Evolutionary conservation across 2,888 invertebrate species (phyloP).

Genomic region (Lottia gigantea): DNA sequence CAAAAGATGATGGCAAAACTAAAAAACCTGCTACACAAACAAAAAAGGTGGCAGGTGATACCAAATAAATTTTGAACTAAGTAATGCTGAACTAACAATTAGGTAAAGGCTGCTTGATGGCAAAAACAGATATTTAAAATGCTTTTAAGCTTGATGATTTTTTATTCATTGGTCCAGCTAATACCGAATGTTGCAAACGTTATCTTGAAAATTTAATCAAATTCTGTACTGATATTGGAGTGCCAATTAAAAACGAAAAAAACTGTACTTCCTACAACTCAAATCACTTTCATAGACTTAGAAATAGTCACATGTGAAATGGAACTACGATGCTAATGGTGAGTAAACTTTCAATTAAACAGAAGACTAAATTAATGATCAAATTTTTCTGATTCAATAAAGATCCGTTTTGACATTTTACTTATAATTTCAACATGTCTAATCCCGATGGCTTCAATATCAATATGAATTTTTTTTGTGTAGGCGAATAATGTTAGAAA

Average conservation of each 20-base stretch:
- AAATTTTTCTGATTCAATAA: too few species aligned
- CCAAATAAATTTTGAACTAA: background rate
- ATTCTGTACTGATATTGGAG: slow-evolving; percentile 18
- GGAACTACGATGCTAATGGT: background rate
- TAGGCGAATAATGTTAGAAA: too few species aligned
- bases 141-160: background rate
- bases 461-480: too few species aligned
- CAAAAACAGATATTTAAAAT: too few species aligned
- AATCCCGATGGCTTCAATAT: too few species aligned
- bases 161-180: background rate
- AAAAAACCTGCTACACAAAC: background rate
- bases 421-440: too few species aligned
- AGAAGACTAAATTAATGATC: too few species aligned
- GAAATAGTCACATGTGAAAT: background rate
- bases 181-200: background rate
- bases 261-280: background rate
- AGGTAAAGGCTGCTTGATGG: too few species aligned
- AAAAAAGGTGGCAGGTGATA: slow-evolving; percentile 10
- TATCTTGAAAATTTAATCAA: slow-evolving; percentile 8
- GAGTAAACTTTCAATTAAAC: too few species aligned
- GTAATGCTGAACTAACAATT: background rate
- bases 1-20: too few species aligned
- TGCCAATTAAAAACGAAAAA: slow-evolving; percentile 14
- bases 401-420: too few species aligned
- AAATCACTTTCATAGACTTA: background rate